Percentiles rank a stretch among this genome's conserved stretches.
phyloP scores from a whole-genome alignment of 2,113 vertebrate genomes.

The Sorex fumeus region DNA sequence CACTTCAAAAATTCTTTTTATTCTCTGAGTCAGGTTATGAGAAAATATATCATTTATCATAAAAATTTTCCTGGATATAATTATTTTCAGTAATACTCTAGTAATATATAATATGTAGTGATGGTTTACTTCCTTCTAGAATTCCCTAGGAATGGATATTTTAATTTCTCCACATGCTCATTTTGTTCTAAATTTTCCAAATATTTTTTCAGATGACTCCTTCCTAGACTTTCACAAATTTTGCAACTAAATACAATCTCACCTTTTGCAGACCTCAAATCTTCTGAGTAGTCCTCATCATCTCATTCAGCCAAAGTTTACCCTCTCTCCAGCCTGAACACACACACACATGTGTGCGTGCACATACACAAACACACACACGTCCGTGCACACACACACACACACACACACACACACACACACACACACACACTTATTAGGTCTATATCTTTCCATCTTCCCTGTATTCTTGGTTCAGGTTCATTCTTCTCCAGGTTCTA shows the following conservation, averaged over 20 bases:
- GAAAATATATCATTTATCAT: not conserved
- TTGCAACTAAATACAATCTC: conserved; percentile 55
- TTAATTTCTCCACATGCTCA: conserved; percentile 46
- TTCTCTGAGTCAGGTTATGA: not conserved
- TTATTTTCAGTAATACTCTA: conserved; percentile 50
- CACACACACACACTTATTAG: not conserved
- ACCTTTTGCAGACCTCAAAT: not conserved
- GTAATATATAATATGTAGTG: not conserved
- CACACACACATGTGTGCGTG: not conserved
- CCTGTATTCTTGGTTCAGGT: not conserved
- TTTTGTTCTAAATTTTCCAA: conserved; percentile 45
- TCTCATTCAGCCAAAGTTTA: not conserved
- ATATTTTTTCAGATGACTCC: not conserved
- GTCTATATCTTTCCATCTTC: not conserved
- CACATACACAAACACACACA: not conserved
- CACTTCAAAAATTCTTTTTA: not conserved
- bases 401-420: not conserved
- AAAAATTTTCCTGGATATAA: conserved; percentile 17
- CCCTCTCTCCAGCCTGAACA: not conserved
- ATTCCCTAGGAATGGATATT: conserved; percentile 56
- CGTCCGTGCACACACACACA: too few species aligned
- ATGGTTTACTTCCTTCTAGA: not conserved
- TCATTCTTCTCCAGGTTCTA: not conserved
- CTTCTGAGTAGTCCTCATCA: not conserved
- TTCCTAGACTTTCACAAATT: not conserved